phyloP scores from a whole-genome alignment of 2,888 invertebrate genomes.

The Lordiphosa fenestrarum region DNA sequence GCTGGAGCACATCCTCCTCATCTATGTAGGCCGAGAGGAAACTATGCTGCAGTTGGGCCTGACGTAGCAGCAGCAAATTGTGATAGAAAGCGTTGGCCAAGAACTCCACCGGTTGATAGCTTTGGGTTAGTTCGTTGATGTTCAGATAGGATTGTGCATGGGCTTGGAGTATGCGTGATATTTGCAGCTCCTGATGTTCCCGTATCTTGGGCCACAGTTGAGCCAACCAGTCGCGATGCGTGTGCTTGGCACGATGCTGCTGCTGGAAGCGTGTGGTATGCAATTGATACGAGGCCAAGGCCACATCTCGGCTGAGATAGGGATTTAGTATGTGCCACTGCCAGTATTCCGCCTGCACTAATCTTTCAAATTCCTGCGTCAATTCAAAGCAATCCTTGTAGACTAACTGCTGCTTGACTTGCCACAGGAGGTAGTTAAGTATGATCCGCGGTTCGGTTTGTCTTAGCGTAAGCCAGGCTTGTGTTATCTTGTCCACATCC shows the following conservation, averaged over 20 bases:
- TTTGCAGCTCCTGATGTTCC: slow-evolving; percentile 70
- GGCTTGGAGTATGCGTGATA: slow-evolving; percentile 61
- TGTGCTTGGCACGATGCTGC: slow-evolving; percentile 51
- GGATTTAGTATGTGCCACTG: slow-evolving; percentile 66
- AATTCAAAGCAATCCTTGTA: slow-evolving; percentile 64
- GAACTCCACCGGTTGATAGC: slow-evolving; percentile 40
- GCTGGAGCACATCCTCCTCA: slow-evolving; percentile 68
- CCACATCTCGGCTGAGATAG: slow-evolving; percentile 66
- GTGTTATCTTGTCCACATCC: slow-evolving; percentile 49
- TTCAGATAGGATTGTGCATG: slow-evolving; percentile 68
- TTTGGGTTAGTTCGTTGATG: slow-evolving; percentile 36
- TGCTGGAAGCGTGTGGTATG: slow-evolving; percentile 77
- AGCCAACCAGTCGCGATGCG: slow-evolving; percentile 65
- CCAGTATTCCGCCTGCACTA: slow-evolving; percentile 77
- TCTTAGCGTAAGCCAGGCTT: slow-evolving; percentile 51
- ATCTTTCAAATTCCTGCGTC: slow-evolving; percentile 66
- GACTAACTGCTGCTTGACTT: slow-evolving; percentile 50
- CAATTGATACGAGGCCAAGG: slow-evolving; percentile 70
- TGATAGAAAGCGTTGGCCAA: slow-evolving; percentile 42
- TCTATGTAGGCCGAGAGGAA: slow-evolving; percentile 64
- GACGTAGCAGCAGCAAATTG: slow-evolving; percentile 63
- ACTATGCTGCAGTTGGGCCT: slow-evolving; percentile 45
- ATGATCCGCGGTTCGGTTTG: slow-evolving; percentile 69
- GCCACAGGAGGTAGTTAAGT: slow-evolving; percentile 77
- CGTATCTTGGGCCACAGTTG: slow-evolving; percentile 56